These are phyloP conservation scores for Grapholita molesta DNA, from an alignment of 1,140 invertebrate genomes.

Conservation along the genomic window DNA sequence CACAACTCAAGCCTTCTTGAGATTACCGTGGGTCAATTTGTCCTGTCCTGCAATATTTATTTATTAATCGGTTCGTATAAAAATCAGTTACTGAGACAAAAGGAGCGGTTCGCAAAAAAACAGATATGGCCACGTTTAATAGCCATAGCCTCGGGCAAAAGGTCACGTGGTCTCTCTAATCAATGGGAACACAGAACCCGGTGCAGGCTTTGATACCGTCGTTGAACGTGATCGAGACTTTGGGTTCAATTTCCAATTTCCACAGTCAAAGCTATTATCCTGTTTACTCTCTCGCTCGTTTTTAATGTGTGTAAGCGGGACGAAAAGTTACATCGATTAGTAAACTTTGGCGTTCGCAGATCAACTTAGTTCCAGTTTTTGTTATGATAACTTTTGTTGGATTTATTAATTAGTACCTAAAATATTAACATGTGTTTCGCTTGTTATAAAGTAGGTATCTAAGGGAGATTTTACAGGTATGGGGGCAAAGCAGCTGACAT, in stretches of 20 bases:
- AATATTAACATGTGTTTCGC: no score
- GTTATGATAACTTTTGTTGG: background rate
- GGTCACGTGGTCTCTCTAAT: background rate
- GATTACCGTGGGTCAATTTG: no score
- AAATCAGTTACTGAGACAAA: no score
- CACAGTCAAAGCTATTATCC: background rate
- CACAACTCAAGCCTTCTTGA: no score
- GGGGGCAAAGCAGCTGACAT: no score
- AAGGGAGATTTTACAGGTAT: no score
- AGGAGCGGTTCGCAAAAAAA: no score
- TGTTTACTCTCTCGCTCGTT: background rate
- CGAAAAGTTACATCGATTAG: background rate
- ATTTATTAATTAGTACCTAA: background rate
- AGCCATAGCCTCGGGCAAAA: background rate
- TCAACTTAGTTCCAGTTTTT: background rate
- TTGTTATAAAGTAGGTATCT: no score
- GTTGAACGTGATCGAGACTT: conserved; percentile 53
- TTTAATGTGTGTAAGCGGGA: background rate
- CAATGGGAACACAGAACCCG: conserved; percentile 23
- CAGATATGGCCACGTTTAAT: no score
- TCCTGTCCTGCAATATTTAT: no score
- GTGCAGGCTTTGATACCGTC: conserved; percentile 50
- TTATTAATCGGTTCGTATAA: no score
- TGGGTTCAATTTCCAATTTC: background rate
- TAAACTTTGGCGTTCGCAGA: background rate